phyloP scores from a whole-genome alignment of 2,113 vertebrate genomes.

The Cisticola juncidis region DNA sequence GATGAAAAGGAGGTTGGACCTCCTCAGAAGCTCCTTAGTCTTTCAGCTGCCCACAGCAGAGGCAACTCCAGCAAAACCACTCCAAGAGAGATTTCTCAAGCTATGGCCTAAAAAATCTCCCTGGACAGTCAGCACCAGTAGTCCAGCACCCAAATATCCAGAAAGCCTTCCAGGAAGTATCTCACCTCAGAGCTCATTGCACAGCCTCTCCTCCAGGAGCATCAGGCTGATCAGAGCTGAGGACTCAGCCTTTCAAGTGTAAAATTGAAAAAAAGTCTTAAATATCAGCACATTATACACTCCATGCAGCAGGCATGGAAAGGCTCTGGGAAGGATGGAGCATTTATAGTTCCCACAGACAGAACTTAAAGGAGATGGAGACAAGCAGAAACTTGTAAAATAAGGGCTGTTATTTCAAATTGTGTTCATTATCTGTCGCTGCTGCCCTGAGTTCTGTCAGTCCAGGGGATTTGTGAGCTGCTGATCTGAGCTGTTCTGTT shows the following conservation, averaged over 20 bases:
- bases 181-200: not conserved
- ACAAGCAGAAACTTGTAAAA: not conserved
- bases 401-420: not conserved
- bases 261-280: not conserved
- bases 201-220: not conserved
- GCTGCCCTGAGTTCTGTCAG: not conserved
- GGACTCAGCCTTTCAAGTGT: not conserved
- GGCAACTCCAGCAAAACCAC: not conserved
- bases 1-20: not conserved
- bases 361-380: not conserved
- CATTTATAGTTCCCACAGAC: not conserved
- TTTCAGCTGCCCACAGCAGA: not conserved
- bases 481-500: not conserved
- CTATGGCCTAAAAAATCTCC: not conserved
- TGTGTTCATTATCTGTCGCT: not conserved
- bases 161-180: not conserved
- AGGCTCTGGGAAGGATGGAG: not conserved
- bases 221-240: not conserved
- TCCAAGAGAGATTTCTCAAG: not conserved
- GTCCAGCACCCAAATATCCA: not conserved
- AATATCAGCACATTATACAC: not conserved
- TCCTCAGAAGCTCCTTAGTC: not conserved
- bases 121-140: not conserved
- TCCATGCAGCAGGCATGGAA: not conserved
- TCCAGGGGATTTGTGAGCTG: not conserved